Conservation (phyloP, 1,140 invertebrate genomes). For the Mizuhopecten yessoensis region DNA sequence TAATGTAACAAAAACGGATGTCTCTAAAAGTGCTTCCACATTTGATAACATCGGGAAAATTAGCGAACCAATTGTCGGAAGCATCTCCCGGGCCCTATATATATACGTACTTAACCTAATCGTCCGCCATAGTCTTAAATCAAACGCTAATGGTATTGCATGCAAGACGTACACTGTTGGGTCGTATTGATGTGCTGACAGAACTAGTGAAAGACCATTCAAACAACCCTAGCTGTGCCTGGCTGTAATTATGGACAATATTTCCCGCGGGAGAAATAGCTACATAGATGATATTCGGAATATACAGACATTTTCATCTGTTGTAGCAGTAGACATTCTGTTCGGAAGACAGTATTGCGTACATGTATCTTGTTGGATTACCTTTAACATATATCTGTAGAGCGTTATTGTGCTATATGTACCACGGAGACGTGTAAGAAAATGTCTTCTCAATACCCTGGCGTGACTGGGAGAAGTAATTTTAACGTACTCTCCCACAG, state of each 20-base stretch:
- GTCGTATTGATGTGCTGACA: background rate
- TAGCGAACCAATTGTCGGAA: background rate
- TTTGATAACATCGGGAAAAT: constrained; percentile 1
- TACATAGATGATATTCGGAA: background rate
- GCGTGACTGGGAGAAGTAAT: too few species aligned
- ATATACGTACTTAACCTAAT: background rate
- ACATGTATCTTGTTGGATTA: too few species aligned
- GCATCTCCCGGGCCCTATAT: background rate
- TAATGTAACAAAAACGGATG: background rate
- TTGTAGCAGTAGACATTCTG: too few species aligned
- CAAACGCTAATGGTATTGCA: background rate
- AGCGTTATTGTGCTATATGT: too few species aligned
- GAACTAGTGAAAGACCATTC: background rate
- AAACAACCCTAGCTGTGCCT: background rate
- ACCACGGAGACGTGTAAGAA: too few species aligned
- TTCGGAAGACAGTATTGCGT: too few species aligned
- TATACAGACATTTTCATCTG: background rate
- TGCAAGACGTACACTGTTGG: background rate
- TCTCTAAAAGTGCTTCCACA: background rate
- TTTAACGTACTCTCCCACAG: too few species aligned
- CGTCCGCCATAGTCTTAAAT: background rate
- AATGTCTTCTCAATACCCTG: too few species aligned
- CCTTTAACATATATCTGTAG: too few species aligned
- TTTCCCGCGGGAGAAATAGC: background rate
- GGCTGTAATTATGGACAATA: background rate